Percentiles rank a stretch among this genome's conserved stretches.
Conservation (phyloP, 1,140 invertebrate species). For the Bombus ignitus region DNA sequence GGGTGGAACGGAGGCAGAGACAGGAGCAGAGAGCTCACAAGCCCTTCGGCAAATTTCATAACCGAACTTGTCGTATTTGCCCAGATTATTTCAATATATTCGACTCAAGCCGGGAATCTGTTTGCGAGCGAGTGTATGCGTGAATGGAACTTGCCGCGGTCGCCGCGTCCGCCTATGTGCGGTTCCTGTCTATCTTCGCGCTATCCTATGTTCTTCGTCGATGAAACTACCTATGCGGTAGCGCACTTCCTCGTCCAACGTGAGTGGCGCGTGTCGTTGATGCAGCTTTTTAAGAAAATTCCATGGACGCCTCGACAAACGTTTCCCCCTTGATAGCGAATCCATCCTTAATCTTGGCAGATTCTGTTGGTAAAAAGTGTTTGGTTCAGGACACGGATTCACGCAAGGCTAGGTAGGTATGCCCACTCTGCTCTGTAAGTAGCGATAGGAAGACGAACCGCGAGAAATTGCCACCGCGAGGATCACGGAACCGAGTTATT, state of each 20-base stretch:
- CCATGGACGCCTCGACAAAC: no score
- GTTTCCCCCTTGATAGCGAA: not conserved
- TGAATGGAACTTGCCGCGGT: constrained; percentile 82
- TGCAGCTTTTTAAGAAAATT: constrained; percentile 48
- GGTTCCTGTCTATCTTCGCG: constrained; percentile 28
- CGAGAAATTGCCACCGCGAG: constrained; percentile 24
- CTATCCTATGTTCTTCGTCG: constrained; percentile 46
- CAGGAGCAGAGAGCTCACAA: constrained; percentile 77
- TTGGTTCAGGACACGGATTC: not conserved
- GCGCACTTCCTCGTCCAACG: constrained; percentile 15
- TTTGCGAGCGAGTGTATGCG: constrained; percentile 83
- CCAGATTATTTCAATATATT: constrained; percentile 84
- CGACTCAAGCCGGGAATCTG: constrained; percentile 83
- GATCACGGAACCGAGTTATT: constrained; percentile 40
- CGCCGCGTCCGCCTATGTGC: constrained; percentile 59
- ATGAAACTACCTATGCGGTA: constrained; percentile 21
- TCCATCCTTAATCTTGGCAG: not conserved
- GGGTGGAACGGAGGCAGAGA: constrained; percentile 48
- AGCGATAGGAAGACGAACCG: not conserved
- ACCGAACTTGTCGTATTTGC: constrained; percentile 84
- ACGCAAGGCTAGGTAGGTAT: not conserved
- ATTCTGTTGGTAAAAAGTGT: not conserved
- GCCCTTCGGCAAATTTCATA: constrained; percentile 84
- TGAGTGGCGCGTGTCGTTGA: constrained; percentile 39
- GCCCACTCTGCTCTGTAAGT: no score